Evolutionary conservation across 1,140 invertebrate species (phyloP), one percentile per base, ranked within the genome.

Genomic region (Drosophila kikkawai): DNA sequence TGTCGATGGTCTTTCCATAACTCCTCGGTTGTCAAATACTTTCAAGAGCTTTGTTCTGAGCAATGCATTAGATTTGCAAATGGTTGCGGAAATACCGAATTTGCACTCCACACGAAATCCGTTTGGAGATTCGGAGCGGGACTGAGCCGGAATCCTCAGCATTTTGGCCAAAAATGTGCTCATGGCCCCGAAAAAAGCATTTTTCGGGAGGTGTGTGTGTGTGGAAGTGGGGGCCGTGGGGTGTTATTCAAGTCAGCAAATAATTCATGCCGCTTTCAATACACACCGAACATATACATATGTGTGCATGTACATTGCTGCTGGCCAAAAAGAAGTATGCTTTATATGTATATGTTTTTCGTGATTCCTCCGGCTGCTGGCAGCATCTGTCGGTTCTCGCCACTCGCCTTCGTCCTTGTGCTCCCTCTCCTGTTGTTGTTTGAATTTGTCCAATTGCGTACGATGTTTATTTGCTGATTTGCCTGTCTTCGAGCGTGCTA

Each of bases 391-490:
- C 66, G 53, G 36, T 71, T 71, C 51, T 42, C 50, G 48, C 13
- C 48, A 51, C n/a, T 53, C 26, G 58, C 17, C 47, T 2, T n/a
- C 44, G 65, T 51, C 64, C 26, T 56, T 19, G 61, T 29, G 26
- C 26, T 29, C 39, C 56, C 37, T 17, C 34, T 22, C 42, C 65
- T 68, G 71, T 65, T 88, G 80, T 77, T 76, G 65, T 66, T 69
- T 70, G 85, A 87, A 79, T 84, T 84, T 90, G 63, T 79, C 71
- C 70, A 88, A 88, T 79, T 79, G 77, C 60, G 76, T 69, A 79
- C 78, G 65, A 73, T 81, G 69, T 90, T 90, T 88, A 84, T 90
- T 88, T 90, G 85, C 85, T 85, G 85, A 84, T 88, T 88, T 82
- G 79, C 71, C 79, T 82, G 82, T 67, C 76, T 75, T 80, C 64